phyloP scores from a whole-genome alignment of 2,797 vertebrate species.

The Lithobates sylvaticus region DNA sequence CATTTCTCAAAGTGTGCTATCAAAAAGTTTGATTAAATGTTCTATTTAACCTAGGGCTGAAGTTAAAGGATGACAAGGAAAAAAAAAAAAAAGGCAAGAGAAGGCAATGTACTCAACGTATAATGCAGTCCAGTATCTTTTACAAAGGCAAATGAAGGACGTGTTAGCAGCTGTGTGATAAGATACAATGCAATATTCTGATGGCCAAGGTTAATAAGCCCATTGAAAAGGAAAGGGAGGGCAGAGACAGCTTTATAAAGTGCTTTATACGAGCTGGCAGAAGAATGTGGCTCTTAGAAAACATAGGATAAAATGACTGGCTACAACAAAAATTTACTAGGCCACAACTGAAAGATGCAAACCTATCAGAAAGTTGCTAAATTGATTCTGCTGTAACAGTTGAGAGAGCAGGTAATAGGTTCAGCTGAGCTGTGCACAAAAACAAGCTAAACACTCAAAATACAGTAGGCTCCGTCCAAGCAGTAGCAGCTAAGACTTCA shows the following conservation, averaged over 20 bases:
- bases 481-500: not conserved
- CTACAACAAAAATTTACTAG: conserved; percentile 52
- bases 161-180: conserved; percentile 57
- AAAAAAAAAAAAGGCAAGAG: conserved; percentile 31
- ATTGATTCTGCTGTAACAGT: conserved; percentile 46
- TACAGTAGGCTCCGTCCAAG: conserved; percentile 9
- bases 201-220: conserved; percentile 58
- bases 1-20: conserved; percentile 20
- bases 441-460: not conserved
- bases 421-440: conserved; percentile 34
- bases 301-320: conserved; percentile 53
- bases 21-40: conserved; percentile 43
- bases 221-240: conserved; percentile 39
- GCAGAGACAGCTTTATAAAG: conserved; percentile 44
- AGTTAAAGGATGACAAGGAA: conserved; percentile 42
- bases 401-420: conserved; percentile 36
- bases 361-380: conserved; percentile 43
- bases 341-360: conserved; percentile 56
- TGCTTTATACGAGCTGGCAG: conserved; percentile 51
- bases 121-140: conserved; percentile 55
- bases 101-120: conserved; percentile 50
- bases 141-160: conserved; percentile 62
- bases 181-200: conserved; percentile 59
- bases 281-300: conserved; percentile 22
- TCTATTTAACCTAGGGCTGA: conserved; percentile 31